Base-by-base conservation (phyloP, 2,888 invertebrate species). In the Beris chalybata region DNA sequence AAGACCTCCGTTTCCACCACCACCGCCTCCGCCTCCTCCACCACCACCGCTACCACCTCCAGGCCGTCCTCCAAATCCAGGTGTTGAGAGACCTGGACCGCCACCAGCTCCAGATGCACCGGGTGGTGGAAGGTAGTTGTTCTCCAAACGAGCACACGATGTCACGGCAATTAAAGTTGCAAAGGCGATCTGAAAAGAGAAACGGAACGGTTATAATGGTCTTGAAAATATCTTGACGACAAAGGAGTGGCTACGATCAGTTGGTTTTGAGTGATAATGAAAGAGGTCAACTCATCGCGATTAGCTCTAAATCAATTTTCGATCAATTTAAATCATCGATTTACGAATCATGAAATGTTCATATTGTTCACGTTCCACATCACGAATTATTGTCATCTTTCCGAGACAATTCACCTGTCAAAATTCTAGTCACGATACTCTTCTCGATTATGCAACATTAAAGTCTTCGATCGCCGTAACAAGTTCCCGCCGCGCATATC, bases 111-210 rank as follows among this genome's bases (percentile, higher is more conserved):
- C 77, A 13, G 77, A 77, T 31, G 79, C 85, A 71, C 82, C 82
- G 29, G 82, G 74, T 30, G 85, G 86, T 6, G 86, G 86, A 68
- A 86, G 75, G 72, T 86, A 86, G 66, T 83, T 84, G 74, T 84
- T 86, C 69, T 85, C 85, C 71, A 86, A 76, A 66, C 82, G 82
- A 59, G 81, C 83, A 55, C 84, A 83, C 56, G 80, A 78, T 71
- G 81, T 79, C 67, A 80, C 74, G 68, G 82, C 79, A 67, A 83
- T 71, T 58, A 84, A 72, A 67, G 77, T 75, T 68, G 81, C 76
- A 65, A 82, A 73, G 63, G 84, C 71, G 71, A 83, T 74, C 84
- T 85, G 79, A 56, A 81, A 80, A 29, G 52, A 53, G 31, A 53
- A 9, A 38, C n/a, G 15, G 6, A 48, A 11, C 11, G 5, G n/a